Conservation (phyloP, 1,140 invertebrate genomes). For the Drosophila ohnishii region DNA sequence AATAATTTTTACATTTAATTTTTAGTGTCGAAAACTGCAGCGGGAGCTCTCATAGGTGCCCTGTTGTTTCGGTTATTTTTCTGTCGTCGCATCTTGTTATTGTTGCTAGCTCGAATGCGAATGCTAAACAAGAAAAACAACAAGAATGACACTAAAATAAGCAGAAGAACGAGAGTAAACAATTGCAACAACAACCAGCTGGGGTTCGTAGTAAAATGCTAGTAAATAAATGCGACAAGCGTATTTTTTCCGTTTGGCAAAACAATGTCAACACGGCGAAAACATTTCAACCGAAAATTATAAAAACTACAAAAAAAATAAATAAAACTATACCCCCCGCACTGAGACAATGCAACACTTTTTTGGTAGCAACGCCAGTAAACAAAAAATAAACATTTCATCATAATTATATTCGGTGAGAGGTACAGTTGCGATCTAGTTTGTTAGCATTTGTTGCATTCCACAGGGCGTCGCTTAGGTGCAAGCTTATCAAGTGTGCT, state of each 20-base stretch:
- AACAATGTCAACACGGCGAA: conserved; percentile 66
- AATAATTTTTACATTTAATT: neutral
- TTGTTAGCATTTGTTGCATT: conserved; percentile 39
- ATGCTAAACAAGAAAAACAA: conserved; percentile 31
- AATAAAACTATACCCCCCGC: conserved; percentile 4
- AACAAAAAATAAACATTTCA: conserved; percentile 39
- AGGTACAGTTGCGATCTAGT: conserved; percentile 40
- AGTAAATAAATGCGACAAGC: conserved; percentile 68
- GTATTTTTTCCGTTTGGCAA: conserved; percentile 64
- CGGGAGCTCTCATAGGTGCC: conserved; percentile 9
- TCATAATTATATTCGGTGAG: conserved; percentile 38
- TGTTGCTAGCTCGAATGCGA: conserved; percentile 21
- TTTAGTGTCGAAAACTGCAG: conserved; percentile 21
- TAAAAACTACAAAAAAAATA: conserved; percentile 34
- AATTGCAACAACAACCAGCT: conserved; percentile 53
- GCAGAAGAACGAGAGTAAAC: conserved; percentile 51
- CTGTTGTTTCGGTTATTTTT: conserved; percentile 36
- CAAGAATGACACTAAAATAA: conserved; percentile 39
- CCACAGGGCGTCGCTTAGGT: conserved; percentile 17
- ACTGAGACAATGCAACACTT: conserved; percentile 9
- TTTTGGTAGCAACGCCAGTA: neutral
- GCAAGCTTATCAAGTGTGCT: conserved; percentile 12
- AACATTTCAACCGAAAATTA: conserved; percentile 52
- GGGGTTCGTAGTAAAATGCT: conserved; percentile 27
- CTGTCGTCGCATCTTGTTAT: conserved; percentile 33